A percentile compares a stretch with the other conserved stretches of the same genome.
These are phyloP conservation scores for Frankliniella fusca DNA, from an alignment of 2,888 invertebrate species.

Conservation along the genomic window DNA sequence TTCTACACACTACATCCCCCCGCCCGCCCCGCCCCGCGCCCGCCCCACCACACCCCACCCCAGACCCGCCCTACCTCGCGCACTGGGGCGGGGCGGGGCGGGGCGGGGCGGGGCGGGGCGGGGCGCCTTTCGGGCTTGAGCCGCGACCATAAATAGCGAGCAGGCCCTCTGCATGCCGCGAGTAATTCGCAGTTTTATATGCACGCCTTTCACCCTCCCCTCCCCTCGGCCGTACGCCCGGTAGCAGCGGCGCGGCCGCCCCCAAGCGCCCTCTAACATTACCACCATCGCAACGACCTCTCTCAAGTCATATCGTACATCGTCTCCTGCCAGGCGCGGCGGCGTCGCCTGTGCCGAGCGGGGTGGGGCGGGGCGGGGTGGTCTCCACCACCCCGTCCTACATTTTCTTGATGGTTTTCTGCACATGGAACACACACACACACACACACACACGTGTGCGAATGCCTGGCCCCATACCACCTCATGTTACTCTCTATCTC, in stretches of 20 bases:
- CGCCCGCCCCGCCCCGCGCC: not conserved
- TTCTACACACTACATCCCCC: not conserved
- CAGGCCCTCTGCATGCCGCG: not conserved
- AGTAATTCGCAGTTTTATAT: slow-evolving; percentile 22
- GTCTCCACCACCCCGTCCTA: not conserved
- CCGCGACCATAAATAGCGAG: too few species aligned
- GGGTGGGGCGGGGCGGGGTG: not conserved
- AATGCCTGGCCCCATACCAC: not conserved
- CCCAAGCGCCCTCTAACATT: not conserved
- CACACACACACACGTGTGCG: not conserved
- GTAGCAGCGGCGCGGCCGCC: not conserved
- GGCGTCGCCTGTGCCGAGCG: not conserved
- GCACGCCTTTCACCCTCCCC: not conserved
- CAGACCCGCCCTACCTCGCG: not conserved
- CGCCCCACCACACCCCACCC: not conserved
- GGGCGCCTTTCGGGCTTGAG: not conserved
- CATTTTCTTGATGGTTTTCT: slow-evolving; percentile 26
- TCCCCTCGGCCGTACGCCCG: not conserved
- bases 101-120: not conserved
- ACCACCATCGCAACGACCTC: slow-evolving; percentile 24
- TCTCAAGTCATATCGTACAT: slow-evolving; percentile 26
- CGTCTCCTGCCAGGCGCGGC: not conserved
- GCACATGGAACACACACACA: slow-evolving; percentile 12
- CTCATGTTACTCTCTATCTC: too few species aligned
- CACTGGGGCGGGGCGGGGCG: not conserved